A percentile compares a stretch with the other conserved stretches of the same genome.
These are phyloP conservation scores for Leptodactylus fuscus DNA, from an alignment of 2,113 vertebrate genomes.

Conservation along the genomic window DNA sequence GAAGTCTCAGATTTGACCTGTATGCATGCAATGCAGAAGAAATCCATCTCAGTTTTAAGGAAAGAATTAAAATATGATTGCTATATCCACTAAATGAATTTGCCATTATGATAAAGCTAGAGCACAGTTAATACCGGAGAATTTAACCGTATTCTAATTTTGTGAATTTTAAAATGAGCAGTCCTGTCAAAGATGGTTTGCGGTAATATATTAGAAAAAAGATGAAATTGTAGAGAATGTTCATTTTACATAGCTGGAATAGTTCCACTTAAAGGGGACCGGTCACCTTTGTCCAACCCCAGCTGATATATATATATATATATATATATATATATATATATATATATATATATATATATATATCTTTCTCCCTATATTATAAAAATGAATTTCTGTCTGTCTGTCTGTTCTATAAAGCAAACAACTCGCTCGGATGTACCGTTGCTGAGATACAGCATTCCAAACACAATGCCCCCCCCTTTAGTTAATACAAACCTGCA, in stretches of 20 bases:
- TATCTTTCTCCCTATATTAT: too few relatives aligned
- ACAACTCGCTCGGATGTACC: too few relatives aligned
- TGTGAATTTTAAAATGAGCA: constrained; percentile 33
- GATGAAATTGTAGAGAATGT: neutral
- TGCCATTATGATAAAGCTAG: constrained; percentile 32
- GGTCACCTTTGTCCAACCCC: neutral
- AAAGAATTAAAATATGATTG: constrained; percentile 32
- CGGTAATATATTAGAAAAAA: constrained; percentile 2
- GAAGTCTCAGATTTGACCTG: constrained; percentile 6
- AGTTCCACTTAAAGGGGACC: neutral
- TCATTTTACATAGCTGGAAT: neutral
- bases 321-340: too few relatives aligned
- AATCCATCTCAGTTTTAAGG: constrained; percentile 24
- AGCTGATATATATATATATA: too few relatives aligned
- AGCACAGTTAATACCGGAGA: neutral
- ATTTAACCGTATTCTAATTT: constrained; percentile 36
- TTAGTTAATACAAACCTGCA: too few relatives aligned
- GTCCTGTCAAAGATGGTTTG: constrained; percentile 26
- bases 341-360: too few relatives aligned
- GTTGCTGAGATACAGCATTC: too few relatives aligned
- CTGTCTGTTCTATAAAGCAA: too few relatives aligned
- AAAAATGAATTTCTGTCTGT: too few relatives aligned
- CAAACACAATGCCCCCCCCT: too few relatives aligned
- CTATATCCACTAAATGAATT: constrained; percentile 36
- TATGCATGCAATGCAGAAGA: constrained; percentile 16